Evolutionary conservation across 2,113 vertebrate genomes (phyloP), one percentile per base, ranked within the genome.

Genomic region (Xyliphius kryptos): DNA sequence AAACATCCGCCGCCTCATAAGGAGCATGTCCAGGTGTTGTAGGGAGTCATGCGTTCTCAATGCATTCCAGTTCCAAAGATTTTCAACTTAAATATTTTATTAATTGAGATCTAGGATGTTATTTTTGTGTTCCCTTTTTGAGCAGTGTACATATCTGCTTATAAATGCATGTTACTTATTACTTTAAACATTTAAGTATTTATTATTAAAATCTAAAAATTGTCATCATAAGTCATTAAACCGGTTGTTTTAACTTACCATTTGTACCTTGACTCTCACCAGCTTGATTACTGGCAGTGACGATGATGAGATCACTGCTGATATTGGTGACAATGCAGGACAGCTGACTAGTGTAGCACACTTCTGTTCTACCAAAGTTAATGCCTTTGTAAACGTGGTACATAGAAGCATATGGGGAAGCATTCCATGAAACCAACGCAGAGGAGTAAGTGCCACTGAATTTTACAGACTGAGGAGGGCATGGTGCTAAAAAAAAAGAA

Each of bases 221-320:
- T 3, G 4, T 32, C n/a, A n/a, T n/a, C n/a, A n/a, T 32, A 6
- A 32, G 26, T 32, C 7, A 32, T 32, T 32, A 32, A 32, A 32
- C 7, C 26, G 4, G 26, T 32, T 5, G 3, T 4, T 10, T 16
- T 2, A n/a, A 41, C 76, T 44, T 56, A 85, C 83, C 79, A 16
- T 3, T 15, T 0, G 48, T 47, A 12, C 73, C 17, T 1, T 1
- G 15, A 60, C 87, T 89, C 43, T 89, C 80, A 55, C 87, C 87
- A 0, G 74, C 77, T 1, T 57, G 1, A 26, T 88, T 88, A 17
- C 72, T 72, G 61, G 83, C 85, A 8, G 75, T 84, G 69, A 88
- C 61, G 58, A 74, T 43, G 54, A 87, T 62, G 21, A 68, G 5
- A 1, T 17, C 43, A 13, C 65, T 67, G 1, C 49, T 2, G 9